A percentile compares a stretch with the other conserved stretches of the same genome.
Conservation (phyloP, 2,113 vertebrate genomes). For the Campylomormyrus tamandua region DNA sequence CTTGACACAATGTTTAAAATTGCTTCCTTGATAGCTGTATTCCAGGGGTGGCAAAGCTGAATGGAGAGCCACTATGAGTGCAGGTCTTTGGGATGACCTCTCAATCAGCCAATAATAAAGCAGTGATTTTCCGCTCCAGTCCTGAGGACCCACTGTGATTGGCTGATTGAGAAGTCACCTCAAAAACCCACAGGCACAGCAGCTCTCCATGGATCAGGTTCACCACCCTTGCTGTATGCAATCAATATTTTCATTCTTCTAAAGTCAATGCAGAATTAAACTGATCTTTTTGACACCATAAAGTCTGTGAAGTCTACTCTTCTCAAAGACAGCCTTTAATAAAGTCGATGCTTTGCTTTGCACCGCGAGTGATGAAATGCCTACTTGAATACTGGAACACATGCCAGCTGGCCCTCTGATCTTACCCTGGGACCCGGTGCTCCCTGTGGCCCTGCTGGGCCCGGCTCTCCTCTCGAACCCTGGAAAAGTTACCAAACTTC, state of each 20-base stretch:
- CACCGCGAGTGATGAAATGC: neutral
- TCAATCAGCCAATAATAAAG: too few species aligned
- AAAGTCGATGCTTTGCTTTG: neutral
- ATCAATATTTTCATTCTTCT: neutral
- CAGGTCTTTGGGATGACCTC: too few species aligned
- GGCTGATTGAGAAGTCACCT: too few species aligned
- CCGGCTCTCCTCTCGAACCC: constrained; percentile 75
- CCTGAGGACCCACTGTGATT: too few species aligned
- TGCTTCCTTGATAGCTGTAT: neutral
- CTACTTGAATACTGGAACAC: neutral
- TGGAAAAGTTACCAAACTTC: constrained; percentile 42
- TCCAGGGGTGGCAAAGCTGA: too few species aligned
- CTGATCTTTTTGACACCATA: neutral
- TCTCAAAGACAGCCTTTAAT: neutral
- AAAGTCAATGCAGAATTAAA: neutral
- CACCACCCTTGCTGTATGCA: neutral
- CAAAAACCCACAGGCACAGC: too few species aligned
- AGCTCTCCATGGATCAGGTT: too few species aligned
- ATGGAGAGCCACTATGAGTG: too few species aligned
- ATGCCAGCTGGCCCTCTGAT: neutral
- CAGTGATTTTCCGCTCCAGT: too few species aligned
- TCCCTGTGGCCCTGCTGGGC: constrained; percentile 73
- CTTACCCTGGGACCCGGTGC: constrained; percentile 80
- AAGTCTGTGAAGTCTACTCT: neutral
- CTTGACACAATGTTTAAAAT: neutral